phyloP scores from a whole-genome alignment of 2,113 vertebrate genomes.

The Poecilia latipinna region DNA sequence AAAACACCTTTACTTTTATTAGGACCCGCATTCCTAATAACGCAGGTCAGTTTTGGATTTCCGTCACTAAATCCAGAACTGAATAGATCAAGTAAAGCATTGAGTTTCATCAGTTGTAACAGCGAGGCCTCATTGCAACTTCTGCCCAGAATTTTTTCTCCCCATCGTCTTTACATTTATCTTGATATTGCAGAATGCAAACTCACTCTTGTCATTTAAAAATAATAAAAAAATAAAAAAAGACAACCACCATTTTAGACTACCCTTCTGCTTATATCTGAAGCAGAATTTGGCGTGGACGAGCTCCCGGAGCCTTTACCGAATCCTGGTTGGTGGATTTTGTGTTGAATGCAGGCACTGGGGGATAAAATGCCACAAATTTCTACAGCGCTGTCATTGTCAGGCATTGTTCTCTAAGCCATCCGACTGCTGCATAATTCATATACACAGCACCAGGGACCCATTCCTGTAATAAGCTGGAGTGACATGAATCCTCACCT shows the following conservation, averaged over 20 bases:
- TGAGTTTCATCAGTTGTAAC: too few relatives aligned
- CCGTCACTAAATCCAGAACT: not conserved
- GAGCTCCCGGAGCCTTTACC: slow-evolving; percentile 28
- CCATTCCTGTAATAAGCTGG: slow-evolving; percentile 57
- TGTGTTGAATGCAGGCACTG: slow-evolving; percentile 22
- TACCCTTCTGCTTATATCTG: slow-evolving; percentile 6
- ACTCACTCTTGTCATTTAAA: not conserved
- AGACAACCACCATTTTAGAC: not conserved
- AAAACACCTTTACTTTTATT: not conserved
- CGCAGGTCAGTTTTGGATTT: too few relatives aligned
- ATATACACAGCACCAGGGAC: slow-evolving; percentile 48
- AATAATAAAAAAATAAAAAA: slow-evolving; percentile 1
- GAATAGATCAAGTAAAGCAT: not conserved
- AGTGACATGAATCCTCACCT: slow-evolving; percentile 54
- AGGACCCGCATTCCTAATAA: not conserved
- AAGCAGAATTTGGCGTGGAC: slow-evolving; percentile 13
- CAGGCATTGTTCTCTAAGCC: slow-evolving; percentile 47
- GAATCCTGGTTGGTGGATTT: slow-evolving; percentile 7
- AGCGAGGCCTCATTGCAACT: too few relatives aligned
- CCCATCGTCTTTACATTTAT: not conserved
- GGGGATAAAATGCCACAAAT: slow-evolving; percentile 45
- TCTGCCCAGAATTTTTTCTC: not conserved
- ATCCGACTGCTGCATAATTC: slow-evolving; percentile 68
- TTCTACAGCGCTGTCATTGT: slow-evolving; percentile 45
- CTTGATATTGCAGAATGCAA: not conserved